Conservation (phyloP, 2,888 invertebrate genomes). For the Odontocerum albicorne region DNA sequence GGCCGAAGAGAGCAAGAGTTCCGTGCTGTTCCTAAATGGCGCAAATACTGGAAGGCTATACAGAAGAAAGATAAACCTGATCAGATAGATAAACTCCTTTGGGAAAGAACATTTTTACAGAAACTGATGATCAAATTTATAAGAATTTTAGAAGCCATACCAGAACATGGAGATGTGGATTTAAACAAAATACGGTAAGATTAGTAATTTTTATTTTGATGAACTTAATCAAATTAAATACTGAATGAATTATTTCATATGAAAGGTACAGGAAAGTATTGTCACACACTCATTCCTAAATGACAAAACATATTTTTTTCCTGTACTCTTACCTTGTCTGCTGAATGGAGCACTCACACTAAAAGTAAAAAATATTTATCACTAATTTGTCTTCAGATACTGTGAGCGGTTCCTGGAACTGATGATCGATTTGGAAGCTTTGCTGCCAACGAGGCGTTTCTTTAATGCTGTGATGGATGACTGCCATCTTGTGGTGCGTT, state of each 20-base stretch:
- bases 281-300: too few species aligned
- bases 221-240: background rate
- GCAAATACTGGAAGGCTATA: conserved; percentile 88
- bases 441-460: conserved; percentile 93
- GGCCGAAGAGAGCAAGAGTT: conserved; percentile 86
- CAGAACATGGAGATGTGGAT: conserved; percentile 61
- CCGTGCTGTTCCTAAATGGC: conserved; percentile 83
- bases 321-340: too few species aligned
- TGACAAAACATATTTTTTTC: too few species aligned
- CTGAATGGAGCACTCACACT: too few species aligned
- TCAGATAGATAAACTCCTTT: conserved; percentile 67
- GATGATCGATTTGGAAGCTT: conserved; percentile 93
- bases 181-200: conserved; percentile 56
- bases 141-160: conserved; percentile 74
- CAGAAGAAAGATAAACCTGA: conserved; percentile 82
- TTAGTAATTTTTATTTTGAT: background rate
- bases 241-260: background rate
- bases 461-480: conserved; percentile 97
- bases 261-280: too few species aligned
- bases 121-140: conserved; percentile 87
- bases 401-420: conserved; percentile 96
- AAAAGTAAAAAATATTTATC: background rate
- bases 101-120: conserved; percentile 86
- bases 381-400: conserved; percentile 58
- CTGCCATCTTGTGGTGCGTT: conserved; percentile 88